Evolutionary conservation across 2,888 invertebrate species (phyloP).

Genomic region (Aphidius colemani): DNA sequence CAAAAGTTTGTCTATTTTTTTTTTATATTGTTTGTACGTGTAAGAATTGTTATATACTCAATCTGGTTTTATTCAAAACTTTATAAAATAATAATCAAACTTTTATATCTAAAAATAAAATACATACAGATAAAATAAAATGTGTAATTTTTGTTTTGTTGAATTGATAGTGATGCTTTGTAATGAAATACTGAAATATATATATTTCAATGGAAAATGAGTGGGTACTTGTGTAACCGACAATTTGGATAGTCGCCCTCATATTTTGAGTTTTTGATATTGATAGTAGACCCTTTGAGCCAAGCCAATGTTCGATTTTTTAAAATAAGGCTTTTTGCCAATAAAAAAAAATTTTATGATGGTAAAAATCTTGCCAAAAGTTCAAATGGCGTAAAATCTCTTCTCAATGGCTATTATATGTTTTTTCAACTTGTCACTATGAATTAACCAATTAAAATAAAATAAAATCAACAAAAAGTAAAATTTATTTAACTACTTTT

Average conservation of each 20-base stretch:
- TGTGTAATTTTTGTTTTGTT: too few relatives aligned
- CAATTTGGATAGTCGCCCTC: slow-evolving; percentile 24
- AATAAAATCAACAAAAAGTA: neutral
- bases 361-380: slow-evolving; percentile 32
- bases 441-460: slow-evolving; percentile 26
- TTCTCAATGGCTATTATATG: slow-evolving; percentile 24
- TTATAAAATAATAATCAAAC: too few relatives aligned
- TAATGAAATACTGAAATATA: too few relatives aligned
- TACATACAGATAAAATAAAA: too few relatives aligned
- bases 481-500: neutral
- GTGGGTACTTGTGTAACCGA: slow-evolving; percentile 5
- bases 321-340: slow-evolving; percentile 3
- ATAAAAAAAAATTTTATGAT: slow-evolving; percentile 5
- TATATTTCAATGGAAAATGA: too few relatives aligned
- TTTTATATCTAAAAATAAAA: too few relatives aligned
- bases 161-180: too few relatives aligned
- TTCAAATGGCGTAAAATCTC: slow-evolving; percentile 39
- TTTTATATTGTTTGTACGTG: too few relatives aligned
- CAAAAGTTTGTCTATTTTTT: too few relatives aligned
- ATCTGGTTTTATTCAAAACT: too few relatives aligned
- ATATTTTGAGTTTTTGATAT: slow-evolving; percentile 12
- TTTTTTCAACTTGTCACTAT: slow-evolving; percentile 25
- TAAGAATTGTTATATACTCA: too few relatives aligned
- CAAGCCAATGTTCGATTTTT: slow-evolving; percentile 35
- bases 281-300: slow-evolving; percentile 23